A percentile compares a stretch with the other conserved stretches of the same genome.
Evolutionary conservation across 2,797 vertebrate genomes (phyloP).

Genomic region (Zalophus californianus): DNA sequence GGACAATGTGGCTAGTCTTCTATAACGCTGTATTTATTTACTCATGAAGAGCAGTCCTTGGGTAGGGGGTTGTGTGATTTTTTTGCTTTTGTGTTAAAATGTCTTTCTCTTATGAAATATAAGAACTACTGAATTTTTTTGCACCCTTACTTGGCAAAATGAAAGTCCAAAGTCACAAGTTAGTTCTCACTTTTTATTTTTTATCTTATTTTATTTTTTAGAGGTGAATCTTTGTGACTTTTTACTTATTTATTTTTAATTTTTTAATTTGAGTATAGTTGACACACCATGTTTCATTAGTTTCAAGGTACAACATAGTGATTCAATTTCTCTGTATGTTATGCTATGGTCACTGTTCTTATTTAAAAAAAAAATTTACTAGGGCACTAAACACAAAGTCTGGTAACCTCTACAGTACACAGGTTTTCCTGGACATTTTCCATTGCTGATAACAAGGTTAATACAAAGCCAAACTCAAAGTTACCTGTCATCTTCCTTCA

Average conservation of each 20-base stretch:
- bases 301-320: not conserved
- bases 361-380: not conserved
- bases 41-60: slow-evolving; percentile 15
- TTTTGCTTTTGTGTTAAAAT: not conserved
- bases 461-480: slow-evolving; percentile 34
- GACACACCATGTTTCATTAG: not conserved
- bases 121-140: not conserved
- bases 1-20: not conserved
- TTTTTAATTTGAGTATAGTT: not conserved
- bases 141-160: not conserved
- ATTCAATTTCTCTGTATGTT: not conserved
- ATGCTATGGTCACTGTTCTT: not conserved
- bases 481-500: not conserved
- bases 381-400: not conserved
- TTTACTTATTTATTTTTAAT: not conserved
- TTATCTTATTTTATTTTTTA: not conserved
- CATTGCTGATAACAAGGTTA: not conserved
- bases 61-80: not conserved
- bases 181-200: not conserved
- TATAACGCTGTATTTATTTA: slow-evolving; percentile 3
- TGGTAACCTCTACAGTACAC: not conserved
- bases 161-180: not conserved
- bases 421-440: not conserved
- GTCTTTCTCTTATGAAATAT: not conserved
- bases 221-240: not conserved